Conservation (phyloP, 2,888 invertebrate genomes). For the Drosophila villosipedis region DNA sequence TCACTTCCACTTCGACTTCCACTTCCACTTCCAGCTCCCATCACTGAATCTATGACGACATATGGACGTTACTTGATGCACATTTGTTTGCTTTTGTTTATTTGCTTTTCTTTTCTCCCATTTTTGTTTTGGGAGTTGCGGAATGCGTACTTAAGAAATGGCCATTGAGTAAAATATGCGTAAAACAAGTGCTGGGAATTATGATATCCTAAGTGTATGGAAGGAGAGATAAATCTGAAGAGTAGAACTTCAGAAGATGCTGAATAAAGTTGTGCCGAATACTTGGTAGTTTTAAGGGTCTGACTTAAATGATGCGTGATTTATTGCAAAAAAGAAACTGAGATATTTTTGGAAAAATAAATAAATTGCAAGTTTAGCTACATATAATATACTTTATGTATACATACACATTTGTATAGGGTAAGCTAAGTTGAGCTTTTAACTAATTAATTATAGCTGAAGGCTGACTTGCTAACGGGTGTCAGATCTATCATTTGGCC, state of each 20-base stretch:
- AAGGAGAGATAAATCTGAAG: slow-evolving; percentile 2
- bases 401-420: background rate
- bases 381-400: background rate
- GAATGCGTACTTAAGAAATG: slow-evolving; percentile 56
- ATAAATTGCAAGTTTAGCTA: background rate
- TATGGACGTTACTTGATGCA: slow-evolving; percentile 71
- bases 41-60: slow-evolving; percentile 45
- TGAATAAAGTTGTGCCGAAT: slow-evolving; percentile 14
- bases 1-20: slow-evolving; percentile 1
- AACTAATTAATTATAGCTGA: background rate
- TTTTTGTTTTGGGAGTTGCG: slow-evolving; percentile 1
- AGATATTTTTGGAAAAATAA: background rate
- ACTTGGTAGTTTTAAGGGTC: slow-evolving; percentile 17
- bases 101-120: slow-evolving; percentile 48
- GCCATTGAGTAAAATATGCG: slow-evolving; percentile 71
- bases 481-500: background rate
- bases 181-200: slow-evolving; percentile 66
- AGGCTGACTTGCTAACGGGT: background rate
- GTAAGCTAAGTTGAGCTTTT: background rate
- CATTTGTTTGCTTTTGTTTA: slow-evolving; percentile 73
- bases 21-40: background rate
- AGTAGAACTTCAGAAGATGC: slow-evolving; percentile 33
- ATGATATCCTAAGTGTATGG: slow-evolving; percentile 24
- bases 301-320: slow-evolving; percentile 17
- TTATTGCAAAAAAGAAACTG: background rate